phyloP scores from a whole-genome alignment of 2,888 invertebrate genomes.

The Ectobius pallidus region DNA sequence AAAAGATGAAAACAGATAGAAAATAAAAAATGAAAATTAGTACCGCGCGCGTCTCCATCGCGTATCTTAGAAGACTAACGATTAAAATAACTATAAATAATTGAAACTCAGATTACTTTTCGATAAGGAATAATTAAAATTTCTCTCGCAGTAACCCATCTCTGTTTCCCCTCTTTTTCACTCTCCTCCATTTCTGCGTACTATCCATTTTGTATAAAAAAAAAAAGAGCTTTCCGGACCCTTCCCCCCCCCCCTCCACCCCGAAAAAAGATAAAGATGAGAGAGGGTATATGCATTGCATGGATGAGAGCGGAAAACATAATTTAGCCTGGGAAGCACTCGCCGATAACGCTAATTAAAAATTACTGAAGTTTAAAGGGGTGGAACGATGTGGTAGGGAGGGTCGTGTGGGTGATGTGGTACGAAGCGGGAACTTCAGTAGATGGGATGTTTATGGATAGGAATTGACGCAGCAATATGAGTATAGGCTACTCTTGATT shows the following conservation, averaged over 20 bases:
- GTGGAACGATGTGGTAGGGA: conserved; percentile 49
- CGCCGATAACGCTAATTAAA: conserved; percentile 56
- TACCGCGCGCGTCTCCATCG: conserved; percentile 24
- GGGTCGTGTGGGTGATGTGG: conserved; percentile 47
- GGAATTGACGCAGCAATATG: conserved; percentile 37
- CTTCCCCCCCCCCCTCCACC: conserved; percentile 1
- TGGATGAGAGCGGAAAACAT: conserved; percentile 48
- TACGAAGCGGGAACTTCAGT: not conserved
- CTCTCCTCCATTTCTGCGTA: conserved; percentile 22
- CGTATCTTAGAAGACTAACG: conserved; percentile 39
- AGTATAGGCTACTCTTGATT: conserved; percentile 37
- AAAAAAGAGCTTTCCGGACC: conserved; percentile 34
- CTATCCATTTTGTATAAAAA: conserved; percentile 33
- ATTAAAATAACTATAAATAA: conserved; percentile 46
- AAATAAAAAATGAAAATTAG: conserved; percentile 40
- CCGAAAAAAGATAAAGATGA: conserved; percentile 52
- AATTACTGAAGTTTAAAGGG: conserved; percentile 50
- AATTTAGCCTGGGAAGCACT: conserved; percentile 49
- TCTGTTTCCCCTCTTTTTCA: conserved; percentile 21
- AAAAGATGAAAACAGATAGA: conserved; percentile 7
- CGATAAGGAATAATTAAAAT: conserved; percentile 59
- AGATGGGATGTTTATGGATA: conserved; percentile 9
- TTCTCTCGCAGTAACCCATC: conserved; percentile 54
- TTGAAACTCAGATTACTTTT: conserved; percentile 54
- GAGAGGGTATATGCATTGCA: conserved; percentile 44